Percentiles rank a stretch among this genome's conserved stretches.
Conservation (phyloP, 2,113 vertebrate species). For the Ginglymostoma cirratum region DNA sequence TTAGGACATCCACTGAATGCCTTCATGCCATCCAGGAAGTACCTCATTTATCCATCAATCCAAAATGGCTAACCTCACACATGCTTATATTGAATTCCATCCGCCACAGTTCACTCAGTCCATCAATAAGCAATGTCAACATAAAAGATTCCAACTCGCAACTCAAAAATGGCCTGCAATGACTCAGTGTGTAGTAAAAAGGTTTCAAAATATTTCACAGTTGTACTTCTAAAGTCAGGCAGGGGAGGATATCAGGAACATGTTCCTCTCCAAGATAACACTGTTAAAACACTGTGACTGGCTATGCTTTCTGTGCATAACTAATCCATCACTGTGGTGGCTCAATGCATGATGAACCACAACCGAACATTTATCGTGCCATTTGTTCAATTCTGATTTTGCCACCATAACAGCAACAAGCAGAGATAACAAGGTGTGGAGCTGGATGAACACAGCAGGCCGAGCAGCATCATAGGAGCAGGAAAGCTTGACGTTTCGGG, state of each 20-base stretch:
- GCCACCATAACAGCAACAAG: not conserved
- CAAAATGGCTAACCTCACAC: too few species aligned
- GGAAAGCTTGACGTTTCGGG: too few species aligned
- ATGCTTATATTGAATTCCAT: too few species aligned
- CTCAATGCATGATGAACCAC: not conserved
- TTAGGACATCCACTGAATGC: too few species aligned
- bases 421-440: not conserved
- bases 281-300: not conserved
- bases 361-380: too few species aligned
- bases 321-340: not conserved
- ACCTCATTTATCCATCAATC: too few species aligned
- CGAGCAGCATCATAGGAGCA: too few species aligned
- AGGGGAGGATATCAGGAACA: not conserved
- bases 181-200: not conserved
- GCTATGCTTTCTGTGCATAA: not conserved
- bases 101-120: too few species aligned
- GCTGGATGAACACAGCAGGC: too few species aligned
- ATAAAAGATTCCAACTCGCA: not conserved
- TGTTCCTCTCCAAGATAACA: not conserved
- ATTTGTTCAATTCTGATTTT: not conserved
- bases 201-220: not conserved
- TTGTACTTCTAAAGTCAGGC: not conserved
- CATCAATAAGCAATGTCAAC: too few species aligned
- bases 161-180: not conserved
- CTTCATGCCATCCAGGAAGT: too few species aligned